phyloP scores from a whole-genome alignment of 2,888 invertebrate genomes.

The Caenorhabditis sulstoni region DNA sequence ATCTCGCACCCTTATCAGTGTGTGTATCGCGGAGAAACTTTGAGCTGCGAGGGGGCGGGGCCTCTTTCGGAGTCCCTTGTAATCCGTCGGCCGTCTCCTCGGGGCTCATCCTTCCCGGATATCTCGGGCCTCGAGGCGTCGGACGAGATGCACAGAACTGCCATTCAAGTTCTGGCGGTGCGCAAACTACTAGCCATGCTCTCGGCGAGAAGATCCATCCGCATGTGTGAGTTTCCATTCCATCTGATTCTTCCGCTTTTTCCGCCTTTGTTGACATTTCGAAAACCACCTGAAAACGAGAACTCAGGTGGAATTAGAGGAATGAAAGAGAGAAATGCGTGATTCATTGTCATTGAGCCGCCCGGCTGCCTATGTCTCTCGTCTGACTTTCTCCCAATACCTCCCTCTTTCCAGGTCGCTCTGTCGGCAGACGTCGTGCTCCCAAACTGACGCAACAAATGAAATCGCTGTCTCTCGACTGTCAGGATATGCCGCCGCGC shows the following conservation, averaged over 20 bases:
- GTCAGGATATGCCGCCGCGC: constrained; percentile 78
- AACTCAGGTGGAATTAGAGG: constrained; percentile 23
- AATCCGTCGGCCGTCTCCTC: constrained; percentile 45
- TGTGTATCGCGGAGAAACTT: not conserved
- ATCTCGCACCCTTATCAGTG: constrained; percentile 33
- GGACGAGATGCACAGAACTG: constrained; percentile 43
- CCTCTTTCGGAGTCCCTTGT: constrained; percentile 13
- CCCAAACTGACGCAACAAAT: constrained; percentile 79
- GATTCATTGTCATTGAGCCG: constrained; percentile 4
- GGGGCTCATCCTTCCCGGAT: constrained; percentile 44
- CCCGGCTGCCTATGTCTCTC: not conserved
- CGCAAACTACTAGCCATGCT: constrained; percentile 56
- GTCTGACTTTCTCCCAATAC: not conserved
- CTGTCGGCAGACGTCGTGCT: constrained; percentile 72
- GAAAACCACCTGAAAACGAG: constrained; percentile 19
- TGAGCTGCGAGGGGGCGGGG: constrained; percentile 16
- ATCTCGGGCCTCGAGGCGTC: constrained; percentile 14
- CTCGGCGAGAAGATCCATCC: constrained; percentile 54
- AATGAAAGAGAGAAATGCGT: constrained; percentile 9
- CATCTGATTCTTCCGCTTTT: not conserved
- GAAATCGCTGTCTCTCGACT: constrained; percentile 79
- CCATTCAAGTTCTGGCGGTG: constrained; percentile 52
- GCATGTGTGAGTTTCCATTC: constrained; percentile 54
- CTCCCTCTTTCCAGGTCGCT: constrained; percentile 55
- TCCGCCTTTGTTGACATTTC: constrained; percentile 9